Evolutionary conservation across 1,140 invertebrate species (phyloP).

Genomic region (Caerostris extrusa): DNA sequence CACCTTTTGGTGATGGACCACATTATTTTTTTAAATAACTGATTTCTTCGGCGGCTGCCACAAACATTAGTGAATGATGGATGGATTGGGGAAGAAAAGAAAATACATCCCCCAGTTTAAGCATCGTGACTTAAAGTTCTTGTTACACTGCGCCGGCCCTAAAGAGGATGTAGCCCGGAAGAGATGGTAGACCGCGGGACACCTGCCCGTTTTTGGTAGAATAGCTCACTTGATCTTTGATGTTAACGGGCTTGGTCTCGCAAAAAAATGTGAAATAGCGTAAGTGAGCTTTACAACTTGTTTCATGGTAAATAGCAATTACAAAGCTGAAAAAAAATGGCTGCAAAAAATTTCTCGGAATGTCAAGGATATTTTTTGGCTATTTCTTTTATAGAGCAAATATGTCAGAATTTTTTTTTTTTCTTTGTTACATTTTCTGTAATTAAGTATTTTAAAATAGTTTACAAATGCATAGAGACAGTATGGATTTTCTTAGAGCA

Average conservation of each 20-base stretch:
- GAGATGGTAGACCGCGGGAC: constrained; percentile 70
- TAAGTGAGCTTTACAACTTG: background rate
- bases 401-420: too few relatives aligned
- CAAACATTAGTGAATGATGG: constrained; percentile 63
- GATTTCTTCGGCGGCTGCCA: constrained; percentile 59
- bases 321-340: too few relatives aligned
- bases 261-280: background rate
- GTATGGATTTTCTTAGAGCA: too few relatives aligned
- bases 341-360: too few relatives aligned
- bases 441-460: too few relatives aligned
- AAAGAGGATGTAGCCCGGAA: constrained; percentile 7
- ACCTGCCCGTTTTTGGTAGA: constrained; percentile 56
- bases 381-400: too few relatives aligned
- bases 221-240: constrained; percentile 58
- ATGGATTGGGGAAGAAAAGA: constrained; percentile 50
- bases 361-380: too few relatives aligned
- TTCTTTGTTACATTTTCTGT: too few relatives aligned
- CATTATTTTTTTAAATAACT: constrained; percentile 55
- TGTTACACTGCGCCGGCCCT: constrained; percentile 21
- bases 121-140: constrained; percentile 49
- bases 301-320: too few relatives aligned
- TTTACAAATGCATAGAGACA: too few relatives aligned
- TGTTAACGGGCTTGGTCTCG: background rate
- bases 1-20: background rate
- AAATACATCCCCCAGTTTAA: constrained; percentile 47